A percentile compares a stretch with the other conserved stretches of the same genome.
phyloP scores from a whole-genome alignment of 2,888 invertebrate genomes.

The Yponomeuta malinellus region DNA sequence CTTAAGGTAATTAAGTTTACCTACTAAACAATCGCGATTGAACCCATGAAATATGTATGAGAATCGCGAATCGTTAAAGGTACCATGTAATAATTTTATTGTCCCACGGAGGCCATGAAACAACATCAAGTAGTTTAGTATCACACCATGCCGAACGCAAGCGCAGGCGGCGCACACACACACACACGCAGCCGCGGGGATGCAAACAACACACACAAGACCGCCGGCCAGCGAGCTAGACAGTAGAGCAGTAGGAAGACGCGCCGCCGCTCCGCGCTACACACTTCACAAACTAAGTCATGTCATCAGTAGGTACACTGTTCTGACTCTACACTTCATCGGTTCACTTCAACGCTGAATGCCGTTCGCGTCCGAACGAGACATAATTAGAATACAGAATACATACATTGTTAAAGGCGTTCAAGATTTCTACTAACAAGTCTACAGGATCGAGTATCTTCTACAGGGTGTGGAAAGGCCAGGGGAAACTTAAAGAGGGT shows the following conservation, averaged over 20 bases:
- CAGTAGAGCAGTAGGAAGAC: slow-evolving; percentile 25
- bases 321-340: not conserved
- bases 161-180: slow-evolving; percentile 46
- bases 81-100: too few relatives aligned
- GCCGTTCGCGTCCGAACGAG: too few relatives aligned
- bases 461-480: too few relatives aligned
- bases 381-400: too few relatives aligned
- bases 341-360: not conserved
- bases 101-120: not conserved
- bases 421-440: too few relatives aligned
- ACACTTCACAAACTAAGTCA: slow-evolving; percentile 19
- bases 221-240: slow-evolving; percentile 70
- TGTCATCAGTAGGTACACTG: slow-evolving; percentile 4
- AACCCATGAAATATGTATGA: too few relatives aligned
- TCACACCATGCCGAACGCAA: slow-evolving; percentile 38
- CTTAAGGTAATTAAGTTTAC: too few relatives aligned
- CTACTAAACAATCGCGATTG: too few relatives aligned
- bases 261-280: slow-evolving; percentile 24
- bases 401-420: too few relatives aligned
- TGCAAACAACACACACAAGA: slow-evolving; percentile 64
- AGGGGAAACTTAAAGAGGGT: too few relatives aligned
- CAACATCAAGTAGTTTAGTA: slow-evolving; percentile 24
- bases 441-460: too few relatives aligned
- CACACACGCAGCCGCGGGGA: slow-evolving; percentile 47
- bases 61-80: too few relatives aligned